Conservation (phyloP, 2,113 vertebrate species). For the Otus sunia region DNA sequence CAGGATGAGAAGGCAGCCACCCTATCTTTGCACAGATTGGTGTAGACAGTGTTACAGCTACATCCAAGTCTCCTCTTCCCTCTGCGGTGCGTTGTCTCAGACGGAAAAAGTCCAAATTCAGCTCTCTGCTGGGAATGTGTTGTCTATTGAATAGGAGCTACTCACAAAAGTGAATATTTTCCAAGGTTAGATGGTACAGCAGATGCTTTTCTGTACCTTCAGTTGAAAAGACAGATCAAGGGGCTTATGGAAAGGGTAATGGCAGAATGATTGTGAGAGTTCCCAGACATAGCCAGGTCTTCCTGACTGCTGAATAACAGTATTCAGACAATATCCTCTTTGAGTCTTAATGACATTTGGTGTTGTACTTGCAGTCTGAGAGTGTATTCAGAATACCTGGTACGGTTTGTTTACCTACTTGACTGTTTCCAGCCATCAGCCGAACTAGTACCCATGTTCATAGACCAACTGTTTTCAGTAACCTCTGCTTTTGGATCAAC, state of each 20-base stretch:
- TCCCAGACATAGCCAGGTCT: neutral
- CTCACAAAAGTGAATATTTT: neutral
- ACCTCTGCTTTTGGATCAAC: neutral
- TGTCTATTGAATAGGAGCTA: neutral
- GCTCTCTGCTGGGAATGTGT: neutral
- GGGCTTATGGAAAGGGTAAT: neutral
- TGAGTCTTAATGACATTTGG: neutral
- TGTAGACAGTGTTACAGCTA: neutral
- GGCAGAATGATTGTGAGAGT: neutral
- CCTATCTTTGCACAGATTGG: neutral
- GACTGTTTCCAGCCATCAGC: neutral
- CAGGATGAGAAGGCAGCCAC: neutral
- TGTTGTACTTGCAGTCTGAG: neutral
- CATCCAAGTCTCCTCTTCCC: neutral
- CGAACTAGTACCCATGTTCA: neutral
- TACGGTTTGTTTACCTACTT: neutral
- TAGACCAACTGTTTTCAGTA: neutral
- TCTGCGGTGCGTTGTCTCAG: neutral
- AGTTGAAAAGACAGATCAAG: neutral
- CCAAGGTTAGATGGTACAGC: neutral
- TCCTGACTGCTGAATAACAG: neutral
- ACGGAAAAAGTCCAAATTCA: neutral
- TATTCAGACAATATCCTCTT: neutral
- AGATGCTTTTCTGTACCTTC: neutral
- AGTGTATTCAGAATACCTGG: neutral